A percentile compares a stretch with the other conserved stretches of the same genome.
Evolutionary conservation across 1,140 invertebrate species (phyloP).

Genomic region (Antheraea pernyi): DNA sequence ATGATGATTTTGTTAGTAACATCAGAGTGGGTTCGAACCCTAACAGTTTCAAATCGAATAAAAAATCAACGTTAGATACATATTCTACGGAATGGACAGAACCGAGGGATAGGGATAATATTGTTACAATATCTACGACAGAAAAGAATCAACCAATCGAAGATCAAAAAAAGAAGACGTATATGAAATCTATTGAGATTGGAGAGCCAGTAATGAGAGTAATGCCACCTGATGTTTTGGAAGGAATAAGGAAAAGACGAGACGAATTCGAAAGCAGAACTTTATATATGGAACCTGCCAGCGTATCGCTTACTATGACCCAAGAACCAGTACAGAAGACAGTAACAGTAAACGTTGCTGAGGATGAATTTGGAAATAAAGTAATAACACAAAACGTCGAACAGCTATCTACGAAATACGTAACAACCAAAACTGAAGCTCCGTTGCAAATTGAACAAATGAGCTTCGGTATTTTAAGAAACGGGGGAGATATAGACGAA

Average conservation of each 20-base stretch:
- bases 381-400: slow-evolving; percentile 76
- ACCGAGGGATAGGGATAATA: slow-evolving; percentile 48
- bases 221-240: slow-evolving; percentile 69
- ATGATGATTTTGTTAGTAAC: slow-evolving; percentile 75
- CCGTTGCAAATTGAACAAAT: slow-evolving; percentile 75
- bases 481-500: slow-evolving; percentile 53
- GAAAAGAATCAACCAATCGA: slow-evolving; percentile 42
- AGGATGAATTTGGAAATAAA: slow-evolving; percentile 77
- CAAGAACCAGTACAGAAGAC: slow-evolving; percentile 74
- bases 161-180: slow-evolving; percentile 50
- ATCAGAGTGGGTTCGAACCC: slow-evolving; percentile 72
- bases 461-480: slow-evolving; percentile 70
- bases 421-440: slow-evolving; percentile 60
- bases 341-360: slow-evolving; percentile 72
- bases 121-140: slow-evolving; percentile 72
- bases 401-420: slow-evolving; percentile 64
- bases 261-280: slow-evolving; percentile 62
- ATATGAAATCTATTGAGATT: slow-evolving; percentile 77
- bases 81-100: slow-evolving; percentile 52
- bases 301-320: slow-evolving; percentile 67
- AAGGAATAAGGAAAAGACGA: slow-evolving; percentile 56
- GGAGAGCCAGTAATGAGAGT: slow-evolving; percentile 59
- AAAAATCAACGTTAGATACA: slow-evolving; percentile 45
- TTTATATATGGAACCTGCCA: slow-evolving; percentile 68
- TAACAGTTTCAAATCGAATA: slow-evolving; percentile 63